Conservation (phyloP, 2,888 invertebrate genomes). For the Tetragonisca angustula region DNA sequence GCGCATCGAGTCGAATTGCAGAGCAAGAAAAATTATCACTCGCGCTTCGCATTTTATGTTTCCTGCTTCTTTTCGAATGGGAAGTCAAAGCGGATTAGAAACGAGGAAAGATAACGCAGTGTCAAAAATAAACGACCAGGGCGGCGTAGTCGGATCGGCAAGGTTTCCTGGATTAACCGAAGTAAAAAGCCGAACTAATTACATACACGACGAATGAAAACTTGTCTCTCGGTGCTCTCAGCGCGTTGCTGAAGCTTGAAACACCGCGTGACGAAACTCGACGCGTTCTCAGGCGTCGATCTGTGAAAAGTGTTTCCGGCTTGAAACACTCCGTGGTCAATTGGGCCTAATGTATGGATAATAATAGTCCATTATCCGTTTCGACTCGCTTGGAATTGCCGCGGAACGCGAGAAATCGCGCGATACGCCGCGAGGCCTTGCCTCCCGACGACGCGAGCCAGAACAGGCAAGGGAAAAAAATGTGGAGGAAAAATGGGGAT, state of each 20-base stretch:
- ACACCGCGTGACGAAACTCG: slow-evolving; percentile 26
- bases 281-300: slow-evolving; percentile 30
- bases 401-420: background rate
- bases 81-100: background rate
- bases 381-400: slow-evolving; percentile 41
- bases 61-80: background rate
- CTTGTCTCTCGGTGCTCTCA: background rate
- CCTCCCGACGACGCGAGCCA: background rate
- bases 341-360: slow-evolving; percentile 54
- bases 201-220: slow-evolving; percentile 27
- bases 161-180: slow-evolving; percentile 19
- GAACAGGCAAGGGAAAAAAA: background rate
- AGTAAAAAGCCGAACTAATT: slow-evolving; percentile 35
- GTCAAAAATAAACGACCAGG: background rate
- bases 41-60: background rate
- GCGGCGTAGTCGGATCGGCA: background rate
- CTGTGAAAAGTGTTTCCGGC: slow-evolving; percentile 57
- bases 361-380: slow-evolving; percentile 56
- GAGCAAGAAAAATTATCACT: background rate
- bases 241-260: slow-evolving; percentile 28
- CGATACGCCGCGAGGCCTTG: background rate
- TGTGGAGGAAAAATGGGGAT: slow-evolving; percentile 34
- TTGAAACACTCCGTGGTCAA: slow-evolving; percentile 52
- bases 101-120: background rate
- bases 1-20: background rate